phyloP scores from a whole-genome alignment of 2,888 invertebrate genomes.

The Drosophila atripex region DNA sequence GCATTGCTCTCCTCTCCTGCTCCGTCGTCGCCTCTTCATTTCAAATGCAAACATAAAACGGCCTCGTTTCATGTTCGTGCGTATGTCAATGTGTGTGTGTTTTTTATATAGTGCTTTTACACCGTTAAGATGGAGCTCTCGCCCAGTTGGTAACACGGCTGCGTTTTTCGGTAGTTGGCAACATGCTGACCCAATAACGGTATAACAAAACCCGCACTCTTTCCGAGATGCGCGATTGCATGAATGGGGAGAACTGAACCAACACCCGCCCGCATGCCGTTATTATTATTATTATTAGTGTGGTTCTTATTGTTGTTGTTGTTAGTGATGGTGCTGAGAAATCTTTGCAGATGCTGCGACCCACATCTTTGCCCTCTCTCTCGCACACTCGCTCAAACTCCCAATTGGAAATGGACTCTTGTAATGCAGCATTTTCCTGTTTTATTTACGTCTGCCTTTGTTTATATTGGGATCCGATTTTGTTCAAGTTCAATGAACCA shows the following conservation, averaged over 20 bases:
- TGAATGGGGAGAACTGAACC: conserved; percentile 61
- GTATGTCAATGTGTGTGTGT: conserved; percentile 44
- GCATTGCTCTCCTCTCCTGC: conserved; percentile 62
- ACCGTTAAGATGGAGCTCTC: conserved; percentile 50
- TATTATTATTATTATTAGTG: conserved; percentile 45
- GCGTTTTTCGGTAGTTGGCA: conserved; percentile 76
- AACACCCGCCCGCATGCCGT: conserved; percentile 49
- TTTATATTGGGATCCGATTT: conserved; percentile 57
- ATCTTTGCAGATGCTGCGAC: conserved; percentile 62
- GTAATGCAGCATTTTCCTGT: conserved; percentile 19
- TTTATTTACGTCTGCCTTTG: conserved; percentile 53
- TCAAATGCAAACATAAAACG: conserved; percentile 61
- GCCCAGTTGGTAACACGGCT: conserved; percentile 67
- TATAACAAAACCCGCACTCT: conserved; percentile 35
- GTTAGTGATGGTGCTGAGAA: conserved; percentile 46
- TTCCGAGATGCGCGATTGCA: conserved; percentile 31
- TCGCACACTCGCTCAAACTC: conserved; percentile 33
- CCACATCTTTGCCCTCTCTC: conserved; percentile 57
- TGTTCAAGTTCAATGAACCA: conserved; percentile 70
- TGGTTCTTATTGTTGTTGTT: conserved; percentile 38
- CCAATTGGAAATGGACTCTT: conserved; percentile 18
- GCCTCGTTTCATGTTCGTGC: conserved; percentile 63
- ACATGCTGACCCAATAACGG: conserved; percentile 77
- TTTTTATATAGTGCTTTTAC: conserved; percentile 54
- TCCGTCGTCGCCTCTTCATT: conserved; percentile 49